Evolutionary conservation across 2,113 vertebrate species (phyloP), one percentile per base, ranked within the genome.

Genomic region (Percina caprodes): DNA sequence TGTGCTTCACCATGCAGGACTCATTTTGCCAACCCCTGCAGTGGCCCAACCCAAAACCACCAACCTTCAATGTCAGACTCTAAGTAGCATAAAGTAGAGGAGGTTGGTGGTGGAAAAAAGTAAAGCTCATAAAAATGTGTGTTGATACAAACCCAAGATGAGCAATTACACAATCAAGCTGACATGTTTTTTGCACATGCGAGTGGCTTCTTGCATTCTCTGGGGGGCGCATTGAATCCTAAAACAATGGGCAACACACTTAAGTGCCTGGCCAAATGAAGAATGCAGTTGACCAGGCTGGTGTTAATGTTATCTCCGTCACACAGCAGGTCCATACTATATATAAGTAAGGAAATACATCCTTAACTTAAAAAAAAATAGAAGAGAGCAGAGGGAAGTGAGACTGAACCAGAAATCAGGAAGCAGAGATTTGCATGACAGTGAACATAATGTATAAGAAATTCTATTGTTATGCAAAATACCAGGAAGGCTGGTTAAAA

Each of bases 401-500:
- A 45, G 33, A 67, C 45, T 72, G 13, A 79, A 63, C 30, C 15
- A 61, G 52, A 75, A 77, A 83, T 69, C 18, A 65, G 68, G 79
- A 89, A 51, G 73, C 61, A 59, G 24, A 69, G 45, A 90, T 93
- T 94, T 89, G 87, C 90, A 93, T 89, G 82, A 89, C 83, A 89
- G 82, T 87, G 85, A 88, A 75, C 77, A 86, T 80, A 69, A 82
- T 62, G 56, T 81, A 60, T 81, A 73, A 79, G 45, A 85, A 71
- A 62, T 30, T n/a, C 76, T 83, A 90, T 92, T 94, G 89, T 94
- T 39, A 92, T 90, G 87, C 75, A 92, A 93, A 94, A 81, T 18
- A 82, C 30, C 33, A 87, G 87, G 85, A 84, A 89, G 85, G 73
- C 68, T 4, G 33, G 12, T 13, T 85, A 62, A 86, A 89, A 84